Conservation (phyloP, 1,140 invertebrate species). For the Procambarus virginalis region DNA sequence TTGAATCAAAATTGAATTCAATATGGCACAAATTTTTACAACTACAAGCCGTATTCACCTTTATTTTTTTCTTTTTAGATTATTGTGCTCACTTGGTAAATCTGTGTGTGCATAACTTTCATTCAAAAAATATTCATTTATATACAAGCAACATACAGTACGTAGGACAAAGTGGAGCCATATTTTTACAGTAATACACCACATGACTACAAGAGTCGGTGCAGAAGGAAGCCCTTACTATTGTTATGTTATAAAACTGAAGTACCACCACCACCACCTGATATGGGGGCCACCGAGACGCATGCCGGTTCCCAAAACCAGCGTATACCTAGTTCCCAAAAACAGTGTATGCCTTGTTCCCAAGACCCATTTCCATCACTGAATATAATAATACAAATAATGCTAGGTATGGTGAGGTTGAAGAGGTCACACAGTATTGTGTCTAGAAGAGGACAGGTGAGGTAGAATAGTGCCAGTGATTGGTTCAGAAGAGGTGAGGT, state of each 20-base stretch:
- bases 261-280: slow-evolving; percentile 3
- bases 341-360: no score
- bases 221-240: slow-evolving; percentile 40
- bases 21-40: no score
- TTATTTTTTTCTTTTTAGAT: neutral
- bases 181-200: slow-evolving; percentile 5
- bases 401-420: no score
- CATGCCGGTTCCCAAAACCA: neutral
- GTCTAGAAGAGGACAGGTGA: slow-evolving; percentile 4
- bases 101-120: neutral
- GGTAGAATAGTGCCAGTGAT: slow-evolving; percentile 20
- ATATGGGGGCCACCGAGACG: neutral
- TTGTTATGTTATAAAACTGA: slow-evolving; percentile 22
- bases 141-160: neutral
- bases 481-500: neutral
- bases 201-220: slow-evolving; percentile 13
- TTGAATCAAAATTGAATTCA: no score
- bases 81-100: neutral
- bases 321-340: no score
- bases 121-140: neutral
- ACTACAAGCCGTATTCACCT: neutral
- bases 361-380: no score
- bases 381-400: no score
- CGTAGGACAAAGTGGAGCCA: neutral
- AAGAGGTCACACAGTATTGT: neutral